A percentile compares a stretch with the other conserved stretches of the same genome.
Evolutionary conservation across 2,888 invertebrate species (phyloP).

Genomic region (Sisyra nigra): DNA sequence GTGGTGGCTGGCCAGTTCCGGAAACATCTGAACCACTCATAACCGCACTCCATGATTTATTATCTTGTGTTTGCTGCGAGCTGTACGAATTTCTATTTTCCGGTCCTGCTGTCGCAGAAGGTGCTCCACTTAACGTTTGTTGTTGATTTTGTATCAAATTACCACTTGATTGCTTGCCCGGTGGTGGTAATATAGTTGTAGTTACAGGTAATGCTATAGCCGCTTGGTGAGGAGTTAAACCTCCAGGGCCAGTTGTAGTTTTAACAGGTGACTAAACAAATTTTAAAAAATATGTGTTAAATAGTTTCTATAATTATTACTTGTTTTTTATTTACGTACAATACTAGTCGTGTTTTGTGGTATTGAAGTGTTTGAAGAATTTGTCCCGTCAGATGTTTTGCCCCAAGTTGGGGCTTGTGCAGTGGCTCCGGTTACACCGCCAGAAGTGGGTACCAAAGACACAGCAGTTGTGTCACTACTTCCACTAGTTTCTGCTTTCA

Average conservation of each 20-base stretch:
- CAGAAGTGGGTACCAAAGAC: constrained; percentile 59
- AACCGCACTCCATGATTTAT: constrained; percentile 31
- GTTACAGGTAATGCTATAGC: constrained; percentile 24
- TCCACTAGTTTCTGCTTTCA: constrained; percentile 86
- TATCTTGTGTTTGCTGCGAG: constrained; percentile 5
- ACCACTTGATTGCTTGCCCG: constrained; percentile 14
- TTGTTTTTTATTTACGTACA: constrained; percentile 2
- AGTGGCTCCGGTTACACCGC: constrained; percentile 43
- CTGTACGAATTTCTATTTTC: constrained; percentile 6
- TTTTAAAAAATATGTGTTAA: constrained; percentile 5
- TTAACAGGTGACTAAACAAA: constrained; percentile 16
- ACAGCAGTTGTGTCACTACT: constrained; percentile 42
- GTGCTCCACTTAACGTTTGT: constrained; percentile 28
- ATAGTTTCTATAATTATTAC: background rate
- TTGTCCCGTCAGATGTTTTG: constrained; percentile 16
- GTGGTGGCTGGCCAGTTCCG: constrained; percentile 15
- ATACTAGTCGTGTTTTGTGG: constrained; percentile 14
- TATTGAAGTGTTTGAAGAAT: constrained; percentile 12
- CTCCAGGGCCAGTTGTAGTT: constrained; percentile 15
- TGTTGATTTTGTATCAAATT: constrained; percentile 23
- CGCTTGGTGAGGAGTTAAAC: constrained; percentile 23
- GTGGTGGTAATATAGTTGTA: constrained; percentile 20
- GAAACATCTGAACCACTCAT: constrained; percentile 6
- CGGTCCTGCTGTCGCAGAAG: constrained; percentile 23
- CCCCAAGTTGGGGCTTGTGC: constrained; percentile 26